A percentile compares a stretch with the other conserved stretches of the same genome.
phyloP scores from a whole-genome alignment of 2,113 vertebrate genomes.

The rat (Rattus norvegicus) region DNA sequence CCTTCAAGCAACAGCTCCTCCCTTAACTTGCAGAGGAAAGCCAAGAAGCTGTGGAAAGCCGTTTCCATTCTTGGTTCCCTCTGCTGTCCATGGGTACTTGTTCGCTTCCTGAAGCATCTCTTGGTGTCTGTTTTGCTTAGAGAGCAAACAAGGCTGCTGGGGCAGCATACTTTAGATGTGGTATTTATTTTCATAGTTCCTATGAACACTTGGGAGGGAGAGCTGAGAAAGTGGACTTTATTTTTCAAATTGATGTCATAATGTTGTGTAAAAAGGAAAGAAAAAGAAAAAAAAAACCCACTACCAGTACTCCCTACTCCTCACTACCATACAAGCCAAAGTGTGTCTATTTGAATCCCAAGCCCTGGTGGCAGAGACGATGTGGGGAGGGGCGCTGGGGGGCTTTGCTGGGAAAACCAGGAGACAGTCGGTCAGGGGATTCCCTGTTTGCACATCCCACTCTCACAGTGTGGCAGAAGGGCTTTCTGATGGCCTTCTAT shows the following conservation, averaged over 20 bases:
- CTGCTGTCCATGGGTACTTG: conserved; percentile 63
- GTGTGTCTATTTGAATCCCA: conserved; percentile 61
- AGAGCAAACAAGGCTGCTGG: conserved; percentile 29
- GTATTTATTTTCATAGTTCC: conserved; percentile 84
- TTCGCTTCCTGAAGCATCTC: conserved; percentile 61
- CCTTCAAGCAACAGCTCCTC: conserved; percentile 68
- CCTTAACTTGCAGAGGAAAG: conserved; percentile 70
- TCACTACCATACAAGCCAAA: conserved; percentile 63
- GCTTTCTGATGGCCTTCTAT: conserved; percentile 19
- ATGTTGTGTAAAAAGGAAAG: conserved; percentile 73
- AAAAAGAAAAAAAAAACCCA: not conserved
- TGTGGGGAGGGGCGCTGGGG: not conserved
- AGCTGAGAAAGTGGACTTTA: conserved; percentile 64
- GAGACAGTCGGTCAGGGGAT: not conserved
- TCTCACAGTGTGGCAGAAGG: not conserved
- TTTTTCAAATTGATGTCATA: conserved; percentile 77
- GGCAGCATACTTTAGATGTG: conserved; percentile 66
- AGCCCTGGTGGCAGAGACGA: conserved; percentile 64
- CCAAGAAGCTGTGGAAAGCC: conserved; percentile 46
- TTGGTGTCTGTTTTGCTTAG: conserved; percentile 67
- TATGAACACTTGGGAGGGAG: conserved; percentile 77
- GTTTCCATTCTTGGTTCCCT: conserved; percentile 81
- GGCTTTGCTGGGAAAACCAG: not conserved
- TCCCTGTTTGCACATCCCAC: not conserved
- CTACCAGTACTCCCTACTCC: conserved; percentile 7